A percentile compares a stretch with the other conserved stretches of the same genome.
Conservation (phyloP, 2,797 vertebrate genomes). For the Lagorchestes hirsutus region DNA sequence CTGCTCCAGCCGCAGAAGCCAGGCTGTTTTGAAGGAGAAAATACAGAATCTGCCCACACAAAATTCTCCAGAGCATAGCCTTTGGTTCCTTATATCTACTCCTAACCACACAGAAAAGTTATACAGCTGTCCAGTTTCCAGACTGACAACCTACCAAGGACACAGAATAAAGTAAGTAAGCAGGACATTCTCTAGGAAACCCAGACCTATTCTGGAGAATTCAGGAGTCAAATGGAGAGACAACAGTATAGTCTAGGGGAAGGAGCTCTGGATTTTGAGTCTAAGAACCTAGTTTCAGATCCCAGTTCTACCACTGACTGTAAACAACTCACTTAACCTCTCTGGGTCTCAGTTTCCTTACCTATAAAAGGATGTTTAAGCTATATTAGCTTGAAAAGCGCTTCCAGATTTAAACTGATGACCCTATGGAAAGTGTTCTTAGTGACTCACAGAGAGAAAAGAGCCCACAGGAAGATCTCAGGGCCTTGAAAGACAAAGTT, state of each 20-base stretch:
- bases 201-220: neutral
- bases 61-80: neutral
- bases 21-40: neutral
- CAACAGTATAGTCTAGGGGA: neutral
- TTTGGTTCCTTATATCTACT: neutral
- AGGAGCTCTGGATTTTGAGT: neutral
- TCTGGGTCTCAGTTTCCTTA: neutral
- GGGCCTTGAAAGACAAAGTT: neutral
- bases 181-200: neutral
- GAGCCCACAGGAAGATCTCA: neutral
- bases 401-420: neutral
- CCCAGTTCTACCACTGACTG: neutral
- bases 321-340: neutral
- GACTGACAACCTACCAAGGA: neutral
- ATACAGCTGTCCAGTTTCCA: conserved; percentile 17
- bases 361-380: neutral
- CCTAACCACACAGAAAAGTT: neutral
- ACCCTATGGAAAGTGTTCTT: neutral
- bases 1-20: neutral
- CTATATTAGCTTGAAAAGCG: neutral
- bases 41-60: neutral
- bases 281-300: neutral
- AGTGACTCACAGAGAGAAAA: neutral
- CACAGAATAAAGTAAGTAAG: neutral
- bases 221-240: neutral